A percentile compares a stretch with the other conserved stretches of the same genome.
Conservation (phyloP, 2,113 vertebrate genomes). For the Leiothrix lutea region DNA sequence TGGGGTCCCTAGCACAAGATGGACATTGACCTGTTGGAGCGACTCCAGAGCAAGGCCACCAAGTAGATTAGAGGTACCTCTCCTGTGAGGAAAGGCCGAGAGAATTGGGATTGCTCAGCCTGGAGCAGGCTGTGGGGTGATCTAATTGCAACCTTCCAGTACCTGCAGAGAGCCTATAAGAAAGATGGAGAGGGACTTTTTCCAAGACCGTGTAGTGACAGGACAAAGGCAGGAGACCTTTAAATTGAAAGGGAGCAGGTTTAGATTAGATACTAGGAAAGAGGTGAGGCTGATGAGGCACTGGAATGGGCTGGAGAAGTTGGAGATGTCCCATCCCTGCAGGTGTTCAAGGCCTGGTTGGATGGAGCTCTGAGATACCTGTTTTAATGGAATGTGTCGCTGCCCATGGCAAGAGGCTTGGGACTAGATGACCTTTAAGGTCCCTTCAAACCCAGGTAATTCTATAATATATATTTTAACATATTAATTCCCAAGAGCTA, state of each 20-base stretch:
- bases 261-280: neutral
- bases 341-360: neutral
- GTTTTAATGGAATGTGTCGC: neutral
- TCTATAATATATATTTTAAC: neutral
- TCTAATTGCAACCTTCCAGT: neutral
- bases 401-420: neutral
- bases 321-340: neutral
- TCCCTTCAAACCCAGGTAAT: neutral
- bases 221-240: neutral
- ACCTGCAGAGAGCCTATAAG: neutral
- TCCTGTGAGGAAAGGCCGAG: neutral
- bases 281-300: neutral
- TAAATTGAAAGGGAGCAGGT: neutral
- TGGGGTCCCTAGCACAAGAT: neutral
- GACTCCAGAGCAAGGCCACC: neutral
- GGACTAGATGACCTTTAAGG: neutral
- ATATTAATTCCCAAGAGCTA: neutral
- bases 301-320: neutral
- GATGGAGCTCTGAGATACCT: neutral
- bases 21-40: neutral
- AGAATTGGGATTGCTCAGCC: neutral
- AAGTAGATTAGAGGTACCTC: neutral
- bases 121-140: neutral
- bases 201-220: neutral
- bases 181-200: neutral